Conservation (phyloP, 2,113 vertebrate species). For the Philantomba maxwellii region DNA sequence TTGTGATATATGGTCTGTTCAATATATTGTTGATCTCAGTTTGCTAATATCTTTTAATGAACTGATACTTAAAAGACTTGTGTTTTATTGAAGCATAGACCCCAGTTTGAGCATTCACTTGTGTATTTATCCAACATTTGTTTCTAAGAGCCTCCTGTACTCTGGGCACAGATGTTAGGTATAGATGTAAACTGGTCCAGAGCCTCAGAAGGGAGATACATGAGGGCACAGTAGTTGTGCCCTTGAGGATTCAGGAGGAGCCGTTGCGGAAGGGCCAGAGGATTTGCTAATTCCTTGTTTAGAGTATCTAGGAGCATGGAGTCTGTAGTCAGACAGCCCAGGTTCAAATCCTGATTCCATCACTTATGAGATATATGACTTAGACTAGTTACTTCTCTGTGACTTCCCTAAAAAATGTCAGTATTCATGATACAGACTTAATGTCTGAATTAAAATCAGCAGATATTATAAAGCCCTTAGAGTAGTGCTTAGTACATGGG, state of each 20-base stretch:
- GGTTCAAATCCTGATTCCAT: neutral
- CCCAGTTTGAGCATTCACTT: neutral
- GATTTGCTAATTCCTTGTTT: neutral
- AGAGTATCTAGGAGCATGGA: neutral
- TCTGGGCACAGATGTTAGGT: neutral
- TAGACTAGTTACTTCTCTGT: neutral
- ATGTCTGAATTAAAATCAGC: neutral
- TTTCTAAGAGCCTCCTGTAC: neutral
- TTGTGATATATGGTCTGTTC: neutral
- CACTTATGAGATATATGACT: neutral
- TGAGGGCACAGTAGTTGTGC: neutral
- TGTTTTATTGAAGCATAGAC: neutral
- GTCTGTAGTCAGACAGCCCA: neutral
- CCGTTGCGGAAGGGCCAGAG: fast-evolving
- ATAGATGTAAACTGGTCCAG: neutral
- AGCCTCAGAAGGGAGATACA: neutral
- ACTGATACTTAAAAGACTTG: neutral
- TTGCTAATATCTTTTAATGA: neutral
- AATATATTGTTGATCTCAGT: neutral
- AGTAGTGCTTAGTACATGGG: neutral
- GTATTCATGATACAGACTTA: neutral
- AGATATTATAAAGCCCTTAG: neutral
- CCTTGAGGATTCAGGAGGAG: neutral
- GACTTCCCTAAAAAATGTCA: neutral
- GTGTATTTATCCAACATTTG: neutral